Conservation (phyloP, 2,888 invertebrate species). For the Ophraella communa region DNA sequence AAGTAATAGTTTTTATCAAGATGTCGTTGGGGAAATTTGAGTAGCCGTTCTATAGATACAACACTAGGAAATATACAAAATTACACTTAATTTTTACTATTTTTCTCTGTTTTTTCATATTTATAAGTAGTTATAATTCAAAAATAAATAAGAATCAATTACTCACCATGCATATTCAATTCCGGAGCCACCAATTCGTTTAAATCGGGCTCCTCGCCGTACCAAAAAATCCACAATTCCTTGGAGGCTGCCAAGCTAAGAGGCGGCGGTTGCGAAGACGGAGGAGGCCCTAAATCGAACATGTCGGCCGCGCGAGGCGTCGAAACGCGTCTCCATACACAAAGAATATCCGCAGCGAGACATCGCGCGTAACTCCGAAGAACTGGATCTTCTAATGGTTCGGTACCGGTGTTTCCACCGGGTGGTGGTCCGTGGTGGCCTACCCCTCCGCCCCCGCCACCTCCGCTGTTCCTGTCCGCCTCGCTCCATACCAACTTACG, state of each 20-base stretch:
- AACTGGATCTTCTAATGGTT: constrained; percentile 89
- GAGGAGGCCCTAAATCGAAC: constrained; percentile 58
- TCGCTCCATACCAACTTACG: constrained; percentile 91
- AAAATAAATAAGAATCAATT: constrained; percentile 7
- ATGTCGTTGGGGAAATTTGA: no score
- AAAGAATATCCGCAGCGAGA: constrained; percentile 92
- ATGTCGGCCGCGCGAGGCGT: constrained; percentile 61
- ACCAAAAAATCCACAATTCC: constrained; percentile 99
- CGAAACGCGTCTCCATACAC: constrained; percentile 95
- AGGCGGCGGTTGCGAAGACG: constrained; percentile 69
- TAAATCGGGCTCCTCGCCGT: constrained; percentile 95
- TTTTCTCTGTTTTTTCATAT: no score
- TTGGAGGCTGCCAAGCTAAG: constrained; percentile 87
- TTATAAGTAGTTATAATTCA: no score
- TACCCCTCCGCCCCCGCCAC: constrained; percentile 53
- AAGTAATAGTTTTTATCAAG: no score
- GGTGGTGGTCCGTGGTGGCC: constrained; percentile 47
- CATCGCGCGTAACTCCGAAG: constrained; percentile 90
- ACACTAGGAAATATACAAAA: no score
- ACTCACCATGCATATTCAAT: constrained; percentile 84
- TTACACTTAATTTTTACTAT: background rate
- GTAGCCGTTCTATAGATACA: no score
- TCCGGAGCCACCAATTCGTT: constrained; percentile 84
- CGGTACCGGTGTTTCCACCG: constrained; percentile 57
- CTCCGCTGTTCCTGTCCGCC: constrained; percentile 59